Conservation (phyloP, 2,113 vertebrate species). For the Phalacrocorax carbo region DNA sequence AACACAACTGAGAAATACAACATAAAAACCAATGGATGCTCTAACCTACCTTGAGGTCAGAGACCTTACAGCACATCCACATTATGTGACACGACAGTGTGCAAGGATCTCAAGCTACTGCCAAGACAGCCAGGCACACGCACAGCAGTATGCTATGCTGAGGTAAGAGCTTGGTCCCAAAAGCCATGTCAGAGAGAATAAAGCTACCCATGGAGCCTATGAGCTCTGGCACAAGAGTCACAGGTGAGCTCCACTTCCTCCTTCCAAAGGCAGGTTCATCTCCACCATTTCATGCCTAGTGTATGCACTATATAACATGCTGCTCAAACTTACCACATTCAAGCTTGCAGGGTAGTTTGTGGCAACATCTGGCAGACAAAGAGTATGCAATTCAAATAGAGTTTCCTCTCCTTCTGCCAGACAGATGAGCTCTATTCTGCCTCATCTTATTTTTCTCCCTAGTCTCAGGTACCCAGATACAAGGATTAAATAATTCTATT, state of each 20-base stretch:
- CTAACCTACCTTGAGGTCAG: neutral
- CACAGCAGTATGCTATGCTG: rapidly evolving
- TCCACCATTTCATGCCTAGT: neutral
- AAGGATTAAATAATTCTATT: neutral
- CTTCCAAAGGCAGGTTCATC: neutral
- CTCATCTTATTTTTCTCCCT: neutral
- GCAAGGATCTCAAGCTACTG: neutral
- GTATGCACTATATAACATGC: neutral
- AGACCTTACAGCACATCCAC: neutral
- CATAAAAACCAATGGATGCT: neutral
- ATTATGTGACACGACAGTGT: rapidly evolving
- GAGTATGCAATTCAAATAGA: neutral
- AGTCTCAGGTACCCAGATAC: neutral
- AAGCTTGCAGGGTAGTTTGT: neutral
- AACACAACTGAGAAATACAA: neutral
- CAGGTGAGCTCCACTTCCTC: neutral
- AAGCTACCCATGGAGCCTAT: neutral
- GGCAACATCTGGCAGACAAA: neutral
- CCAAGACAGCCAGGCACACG: neutral
- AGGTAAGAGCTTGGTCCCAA: neutral
- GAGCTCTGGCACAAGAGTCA: neutral
- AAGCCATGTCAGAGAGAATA: neutral
- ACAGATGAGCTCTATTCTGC: neutral
- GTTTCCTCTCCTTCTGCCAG: neutral
- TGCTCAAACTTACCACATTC: neutral